Conservation (phyloP, 2,113 vertebrate genomes). For the Canis aureus region DNA sequence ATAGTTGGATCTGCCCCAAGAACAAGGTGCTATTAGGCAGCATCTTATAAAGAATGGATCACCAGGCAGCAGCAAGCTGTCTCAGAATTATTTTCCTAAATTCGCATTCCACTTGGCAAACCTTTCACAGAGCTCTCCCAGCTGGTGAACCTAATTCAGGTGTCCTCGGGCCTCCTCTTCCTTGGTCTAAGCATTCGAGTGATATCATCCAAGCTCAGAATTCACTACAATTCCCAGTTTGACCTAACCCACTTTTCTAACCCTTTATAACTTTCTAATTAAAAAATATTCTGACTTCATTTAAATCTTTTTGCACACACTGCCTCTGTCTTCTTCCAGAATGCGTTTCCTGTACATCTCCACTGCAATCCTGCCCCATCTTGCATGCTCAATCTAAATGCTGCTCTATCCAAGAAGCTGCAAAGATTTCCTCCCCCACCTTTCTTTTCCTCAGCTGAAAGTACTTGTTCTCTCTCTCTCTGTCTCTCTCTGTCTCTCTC, state of each 20-base stretch:
- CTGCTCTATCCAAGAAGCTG: background rate
- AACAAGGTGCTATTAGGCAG: slow-evolving; percentile 81
- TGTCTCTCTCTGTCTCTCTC: background rate
- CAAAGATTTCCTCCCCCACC: background rate
- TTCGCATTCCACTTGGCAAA: slow-evolving; percentile 82
- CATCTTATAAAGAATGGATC: slow-evolving; percentile 82
- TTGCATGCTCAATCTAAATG: slow-evolving; percentile 18
- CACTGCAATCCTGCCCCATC: slow-evolving; percentile 13
- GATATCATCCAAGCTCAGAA: background rate
- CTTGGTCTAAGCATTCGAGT: background rate
- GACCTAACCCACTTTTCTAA: background rate
- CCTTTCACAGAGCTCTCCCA: slow-evolving; percentile 75
- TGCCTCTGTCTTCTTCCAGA: background rate
- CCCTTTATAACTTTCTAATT: background rate
- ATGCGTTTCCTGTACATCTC: background rate
- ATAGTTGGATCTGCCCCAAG: slow-evolving; percentile 82
- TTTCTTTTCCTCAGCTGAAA: background rate
- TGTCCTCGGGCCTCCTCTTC: slow-evolving; percentile 35
- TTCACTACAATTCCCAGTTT: background rate
- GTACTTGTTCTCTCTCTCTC: background rate
- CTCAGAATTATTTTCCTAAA: slow-evolving; percentile 83
- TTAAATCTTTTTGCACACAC: slow-evolving; percentile 2
- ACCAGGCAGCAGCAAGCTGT: slow-evolving; percentile 81
- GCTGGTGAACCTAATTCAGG: slow-evolving; percentile 68
- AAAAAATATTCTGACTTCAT: background rate